These are phyloP conservation scores for Pachydiplax longipennis DNA, from an alignment of 2,888 invertebrate species.

Conservation along the genomic window DNA sequence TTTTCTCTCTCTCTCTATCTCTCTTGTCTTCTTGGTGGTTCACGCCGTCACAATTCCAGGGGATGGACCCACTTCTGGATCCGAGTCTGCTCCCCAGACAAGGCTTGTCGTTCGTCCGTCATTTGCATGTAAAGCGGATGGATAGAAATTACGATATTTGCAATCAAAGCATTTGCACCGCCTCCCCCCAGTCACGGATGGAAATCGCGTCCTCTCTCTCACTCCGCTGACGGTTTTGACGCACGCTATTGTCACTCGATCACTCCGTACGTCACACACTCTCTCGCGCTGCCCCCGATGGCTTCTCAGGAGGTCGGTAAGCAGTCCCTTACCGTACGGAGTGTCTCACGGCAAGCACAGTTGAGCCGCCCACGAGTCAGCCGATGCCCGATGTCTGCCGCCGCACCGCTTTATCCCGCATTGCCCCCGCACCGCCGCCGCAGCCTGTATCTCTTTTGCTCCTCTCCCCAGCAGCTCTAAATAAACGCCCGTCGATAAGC, in stretches of 20 bases:
- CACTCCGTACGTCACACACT: background rate
- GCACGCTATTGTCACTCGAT: background rate
- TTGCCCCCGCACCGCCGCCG: background rate
- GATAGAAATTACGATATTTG: background rate
- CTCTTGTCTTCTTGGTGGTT: background rate
- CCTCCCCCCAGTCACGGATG: background rate
- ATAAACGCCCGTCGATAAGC: background rate
- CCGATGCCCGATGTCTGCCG: slow-evolving; percentile 17
- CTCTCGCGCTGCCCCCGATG: background rate
- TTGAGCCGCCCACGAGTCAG: slow-evolving; percentile 28
- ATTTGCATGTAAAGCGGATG: slow-evolving; percentile 25
- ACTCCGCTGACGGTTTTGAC: background rate
- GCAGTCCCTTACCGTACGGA: background rate
- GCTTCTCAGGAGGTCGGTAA: background rate
- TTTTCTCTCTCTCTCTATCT: background rate
- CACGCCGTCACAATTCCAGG: background rate
- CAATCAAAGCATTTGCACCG: background rate
- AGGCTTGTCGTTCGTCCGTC: slow-evolving; percentile 28
- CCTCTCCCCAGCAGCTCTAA: background rate
- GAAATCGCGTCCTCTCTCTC: background rate
- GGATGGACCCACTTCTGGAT: slow-evolving; percentile 28
- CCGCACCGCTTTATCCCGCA: slow-evolving; percentile 35
- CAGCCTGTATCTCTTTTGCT: no score
- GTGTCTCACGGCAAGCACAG: background rate
- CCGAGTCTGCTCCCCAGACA: slow-evolving; percentile 37